Conservation (phyloP, 2,113 vertebrate genomes). For the Craseonycteris thonglongyai region DNA sequence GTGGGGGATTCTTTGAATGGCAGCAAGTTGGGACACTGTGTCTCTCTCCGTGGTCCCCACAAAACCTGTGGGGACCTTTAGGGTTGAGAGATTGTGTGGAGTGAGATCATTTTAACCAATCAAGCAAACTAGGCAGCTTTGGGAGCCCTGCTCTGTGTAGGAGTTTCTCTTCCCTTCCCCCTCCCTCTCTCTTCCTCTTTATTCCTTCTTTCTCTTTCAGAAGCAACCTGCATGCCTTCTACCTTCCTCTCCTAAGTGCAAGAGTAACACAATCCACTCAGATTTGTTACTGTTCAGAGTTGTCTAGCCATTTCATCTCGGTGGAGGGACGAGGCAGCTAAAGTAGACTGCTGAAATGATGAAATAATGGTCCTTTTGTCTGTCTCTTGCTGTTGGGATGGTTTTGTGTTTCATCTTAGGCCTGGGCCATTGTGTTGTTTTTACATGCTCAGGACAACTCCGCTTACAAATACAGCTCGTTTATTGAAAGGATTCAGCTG, state of each 20-base stretch:
- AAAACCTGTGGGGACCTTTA: neutral
- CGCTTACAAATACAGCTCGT: conserved; percentile 32
- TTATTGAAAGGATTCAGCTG: conserved; percentile 26
- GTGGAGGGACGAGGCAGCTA: neutral
- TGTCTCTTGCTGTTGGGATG: conserved; percentile 2
- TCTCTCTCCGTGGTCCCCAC: neutral
- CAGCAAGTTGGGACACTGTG: neutral
- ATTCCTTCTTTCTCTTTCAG: neutral
- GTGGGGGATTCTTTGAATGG: neutral
- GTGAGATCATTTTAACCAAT: neutral
- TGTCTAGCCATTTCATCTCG: conserved; percentile 8
- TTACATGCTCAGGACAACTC: neutral
- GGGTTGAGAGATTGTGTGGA: neutral
- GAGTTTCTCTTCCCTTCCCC: neutral
- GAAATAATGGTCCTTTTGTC: conserved; percentile 67
- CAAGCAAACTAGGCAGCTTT: neutral
- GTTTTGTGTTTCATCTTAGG: conserved; percentile 59
- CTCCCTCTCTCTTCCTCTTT: neutral
- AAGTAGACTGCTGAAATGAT: neutral
- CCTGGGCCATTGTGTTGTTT: conserved; percentile 55
- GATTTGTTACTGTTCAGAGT: neutral
- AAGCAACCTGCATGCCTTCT: neutral
- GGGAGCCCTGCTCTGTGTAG: neutral
- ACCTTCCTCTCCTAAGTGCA: neutral
- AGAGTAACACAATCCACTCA: conserved; percentile 1